phyloP scores from a whole-genome alignment of 2,888 invertebrate genomes.

The Hylaea fasciaria region DNA sequence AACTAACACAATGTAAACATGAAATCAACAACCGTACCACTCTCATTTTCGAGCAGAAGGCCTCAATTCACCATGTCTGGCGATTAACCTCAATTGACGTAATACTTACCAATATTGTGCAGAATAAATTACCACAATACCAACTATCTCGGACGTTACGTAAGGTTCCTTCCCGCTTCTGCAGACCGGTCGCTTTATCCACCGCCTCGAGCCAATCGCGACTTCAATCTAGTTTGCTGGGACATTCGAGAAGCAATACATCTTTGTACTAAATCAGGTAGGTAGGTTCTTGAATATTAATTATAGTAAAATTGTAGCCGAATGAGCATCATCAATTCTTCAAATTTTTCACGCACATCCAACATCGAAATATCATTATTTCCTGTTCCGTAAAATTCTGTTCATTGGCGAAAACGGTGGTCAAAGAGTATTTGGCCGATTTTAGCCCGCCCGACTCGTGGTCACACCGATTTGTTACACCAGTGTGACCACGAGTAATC shows the following conservation, averaged over 20 bases:
- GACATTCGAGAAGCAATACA: background rate
- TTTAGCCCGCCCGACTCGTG: too few relatives aligned
- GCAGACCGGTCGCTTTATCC: slow-evolving; percentile 31
- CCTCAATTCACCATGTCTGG: slow-evolving; percentile 2
- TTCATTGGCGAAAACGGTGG: too few relatives aligned
- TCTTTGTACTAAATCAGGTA: background rate
- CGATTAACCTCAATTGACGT: slow-evolving; percentile 25
- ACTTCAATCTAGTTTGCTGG: slow-evolving; percentile 4
- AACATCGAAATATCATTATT: too few relatives aligned
- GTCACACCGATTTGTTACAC: too few relatives aligned
- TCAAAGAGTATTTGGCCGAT: too few relatives aligned
- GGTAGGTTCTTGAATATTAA: too few relatives aligned
- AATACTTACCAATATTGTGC: slow-evolving; percentile 34
- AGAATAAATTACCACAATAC: slow-evolving; percentile 20
- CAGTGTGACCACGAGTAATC: too few relatives aligned
- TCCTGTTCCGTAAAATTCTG: background rate
- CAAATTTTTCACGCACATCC: too few relatives aligned
- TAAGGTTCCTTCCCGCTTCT: slow-evolving; percentile 39
- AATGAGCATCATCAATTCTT: too few relatives aligned
- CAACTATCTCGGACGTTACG: slow-evolving; percentile 33
- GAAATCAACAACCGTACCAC: background rate
- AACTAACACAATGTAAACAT: background rate
- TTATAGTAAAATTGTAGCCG: too few relatives aligned
- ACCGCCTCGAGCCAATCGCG: slow-evolving; percentile 25
- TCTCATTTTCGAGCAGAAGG: slow-evolving; percentile 2